Base-by-base conservation (phyloP, 2,113 vertebrate species). In the Pica pica region DNA sequence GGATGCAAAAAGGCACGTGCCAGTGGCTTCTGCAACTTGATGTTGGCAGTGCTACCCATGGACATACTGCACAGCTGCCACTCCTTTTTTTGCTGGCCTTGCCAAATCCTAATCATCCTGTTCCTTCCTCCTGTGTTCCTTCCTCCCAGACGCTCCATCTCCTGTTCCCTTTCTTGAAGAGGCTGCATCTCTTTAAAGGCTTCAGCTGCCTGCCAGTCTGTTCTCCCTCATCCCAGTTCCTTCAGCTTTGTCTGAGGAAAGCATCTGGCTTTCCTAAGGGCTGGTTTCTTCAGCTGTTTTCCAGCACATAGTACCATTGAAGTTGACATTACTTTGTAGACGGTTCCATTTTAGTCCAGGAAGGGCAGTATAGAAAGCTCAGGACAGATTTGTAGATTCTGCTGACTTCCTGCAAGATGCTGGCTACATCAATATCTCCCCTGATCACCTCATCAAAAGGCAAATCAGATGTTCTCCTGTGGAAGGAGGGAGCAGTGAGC, bases 111-210 rank as follows among this genome's bases (percentile, higher is more conserved):
- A 52, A 52, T 83, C 65, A 94, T 95, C 82, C 71, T 93, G 67
- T 94, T 95, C n/a, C n/a, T n/a, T n/a, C n/a, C n/a, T n/a, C 74
- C 71, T 83, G 0, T 87, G 87, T 83, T 91, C 50, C 87, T 91
- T 94, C 83, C 87, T 91, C 75, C 33, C 87, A 93, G 94, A 91
- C 14, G 7, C 75, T 94, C 69, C 71, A 69, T 94, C 89, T 94
- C 74, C 93, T 87, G 61, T 70, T 95, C 85, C 60, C 33, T 90
- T 89, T 63, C 95, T 83, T 75, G 82, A 92, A 95, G 82, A 80
- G 37, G 59, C 87, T 80, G 61, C 55, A 39, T 76, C 39, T 77
- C 84, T 90, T 35, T 37, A 77, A 93, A 85, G 63, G 27, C 33
- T 65, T 91, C 1, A 0, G 85, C 85, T 86, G 59, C 42, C 63